Base-by-base conservation (phyloP, 35 echinoderm and acorn worm genomes). In the Anneissia japonica region DNA sequence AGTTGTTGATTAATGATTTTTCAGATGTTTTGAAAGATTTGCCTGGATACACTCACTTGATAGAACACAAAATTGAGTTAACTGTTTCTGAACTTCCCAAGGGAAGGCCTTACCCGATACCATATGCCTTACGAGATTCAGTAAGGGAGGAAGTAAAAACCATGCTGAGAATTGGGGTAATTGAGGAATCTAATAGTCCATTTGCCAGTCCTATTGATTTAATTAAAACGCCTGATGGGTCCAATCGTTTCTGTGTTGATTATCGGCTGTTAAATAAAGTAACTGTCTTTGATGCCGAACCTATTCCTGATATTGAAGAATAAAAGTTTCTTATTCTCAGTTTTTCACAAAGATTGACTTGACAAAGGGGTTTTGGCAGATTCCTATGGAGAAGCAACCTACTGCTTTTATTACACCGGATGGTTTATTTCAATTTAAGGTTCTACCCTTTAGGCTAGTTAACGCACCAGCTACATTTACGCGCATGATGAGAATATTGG, bases 301-400 rank as follows among this genome's bases (percentile, higher is more conserved):
- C 80, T 40, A 79, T 32, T 1, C 77, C 77, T 2, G 34, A 79
- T 35, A 28, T 34, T 2, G 77, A 79, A 2, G 30, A 82, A 40
- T 39, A 36, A 3, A 45, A 82, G 38, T 82, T 28, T 16, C 80
- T 4, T 40, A 40, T 11, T 10, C 30, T 11, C 39, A 32, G 74
- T 86, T 77, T 55, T 86, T 86, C 31, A 28, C 85, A 3, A 86
- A 86, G 36, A 41, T 86, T 4, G 85, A 86, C 38, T 30, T 86
- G 73, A n/a, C 74, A 0, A 77, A 86, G 46, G 85, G 85, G 10
- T 86, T 77, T 77, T 86, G 85, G 85, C 85, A 86, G 31, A 86
- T 86, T 7, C 84, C 84, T 35, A 32, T 86, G 30, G 56, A 37
- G 19, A 86, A 36, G 31, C 9, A 35, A 13, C 74, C 64, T 30